Evolutionary conservation across 92 coral and sea anemone genomes (phyloP).

Genomic region (Phenganax subtilis): DNA sequence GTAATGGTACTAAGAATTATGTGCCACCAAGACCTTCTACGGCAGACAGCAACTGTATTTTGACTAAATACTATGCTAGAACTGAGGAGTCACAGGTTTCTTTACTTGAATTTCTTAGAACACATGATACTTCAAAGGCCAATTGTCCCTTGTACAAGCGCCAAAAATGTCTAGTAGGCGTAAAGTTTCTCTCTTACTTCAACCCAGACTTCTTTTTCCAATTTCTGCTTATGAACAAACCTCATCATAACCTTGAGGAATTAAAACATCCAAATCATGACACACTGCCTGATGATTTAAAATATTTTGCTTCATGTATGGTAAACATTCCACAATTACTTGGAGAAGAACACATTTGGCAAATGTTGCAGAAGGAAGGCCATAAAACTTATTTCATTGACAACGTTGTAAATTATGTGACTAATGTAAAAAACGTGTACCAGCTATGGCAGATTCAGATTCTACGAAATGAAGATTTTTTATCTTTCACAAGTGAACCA

Average conservation of each 20-base stretch:
- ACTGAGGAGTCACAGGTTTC: not conserved
- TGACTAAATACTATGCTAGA: not conserved
- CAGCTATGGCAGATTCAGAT: slow-evolving; percentile 11
- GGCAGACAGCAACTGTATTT: not conserved
- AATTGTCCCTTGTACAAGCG: slow-evolving; percentile 10
- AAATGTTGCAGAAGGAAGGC: slow-evolving; percentile 1
- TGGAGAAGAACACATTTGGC: not conserved
- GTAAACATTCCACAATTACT: not conserved
- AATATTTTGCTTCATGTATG: slow-evolving; percentile 19
- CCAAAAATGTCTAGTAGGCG: slow-evolving; percentile 2
- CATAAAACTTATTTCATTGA: slow-evolving; percentile 3
- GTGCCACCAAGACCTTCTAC: slow-evolving; percentile 8
- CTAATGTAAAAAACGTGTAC: slow-evolving; percentile 6
- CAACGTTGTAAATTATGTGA: slow-evolving; percentile 5
- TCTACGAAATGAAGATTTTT: not conserved
- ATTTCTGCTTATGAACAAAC: not conserved
- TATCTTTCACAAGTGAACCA: not conserved
- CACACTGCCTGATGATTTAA: not conserved
- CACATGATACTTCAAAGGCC: not conserved
- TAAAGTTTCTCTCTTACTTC: not conserved
- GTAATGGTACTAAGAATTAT: slow-evolving; percentile 15
- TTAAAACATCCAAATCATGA: slow-evolving; percentile 24
- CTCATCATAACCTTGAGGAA: not conserved
- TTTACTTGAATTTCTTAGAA: slow-evolving; percentile 3
- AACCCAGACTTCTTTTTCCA: slow-evolving; percentile 14